These are phyloP conservation scores for Amphiura filiformis DNA, from an alignment of 35 echinoderm and acorn worm species.

Conservation along the genomic window DNA sequence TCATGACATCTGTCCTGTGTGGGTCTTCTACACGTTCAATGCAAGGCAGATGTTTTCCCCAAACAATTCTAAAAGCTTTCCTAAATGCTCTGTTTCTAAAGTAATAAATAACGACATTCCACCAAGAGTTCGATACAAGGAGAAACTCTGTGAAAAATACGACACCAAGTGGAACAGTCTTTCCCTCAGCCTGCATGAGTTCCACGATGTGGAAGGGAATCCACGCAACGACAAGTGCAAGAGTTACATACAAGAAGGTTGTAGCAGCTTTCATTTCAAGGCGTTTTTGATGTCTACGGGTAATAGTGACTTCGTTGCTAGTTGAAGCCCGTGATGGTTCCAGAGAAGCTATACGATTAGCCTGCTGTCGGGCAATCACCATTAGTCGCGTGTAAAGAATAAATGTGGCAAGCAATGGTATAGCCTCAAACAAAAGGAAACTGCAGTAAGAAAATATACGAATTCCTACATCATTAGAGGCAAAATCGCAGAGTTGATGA, in stretches of 20 bases:
- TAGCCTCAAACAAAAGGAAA: background rate
- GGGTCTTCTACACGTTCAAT: background rate
- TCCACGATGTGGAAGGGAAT: slow-evolving; percentile 13
- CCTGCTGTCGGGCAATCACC: slow-evolving; percentile 19
- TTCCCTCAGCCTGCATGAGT: slow-evolving; percentile 14
- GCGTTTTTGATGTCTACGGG: background rate
- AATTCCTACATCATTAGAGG: background rate
- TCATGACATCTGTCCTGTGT: background rate
- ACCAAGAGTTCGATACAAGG: slow-evolving; percentile 19
- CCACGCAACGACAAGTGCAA: slow-evolving; percentile 11
- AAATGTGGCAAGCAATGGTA: background rate
- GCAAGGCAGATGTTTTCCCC: background rate
- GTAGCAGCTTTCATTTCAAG: background rate
- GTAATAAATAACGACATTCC: slow-evolving; percentile 22
- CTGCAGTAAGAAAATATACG: slow-evolving; percentile 10
- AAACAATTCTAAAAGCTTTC: background rate
- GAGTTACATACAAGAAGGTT: background rate
- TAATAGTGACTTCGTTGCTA: background rate
- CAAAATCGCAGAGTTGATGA: slow-evolving; percentile 8
- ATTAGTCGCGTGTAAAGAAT: slow-evolving; percentile 14
- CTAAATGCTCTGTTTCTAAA: slow-evolving; percentile 9
- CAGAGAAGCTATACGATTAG: background rate
- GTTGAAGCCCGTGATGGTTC: background rate
- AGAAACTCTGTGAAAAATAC: background rate
- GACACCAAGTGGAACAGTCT: background rate